Percentiles rank a stretch among this genome's conserved stretches.
These are phyloP conservation scores for Paralichthys olivaceus DNA, from an alignment of 2,113 vertebrate genomes.

Conservation along the genomic window DNA sequence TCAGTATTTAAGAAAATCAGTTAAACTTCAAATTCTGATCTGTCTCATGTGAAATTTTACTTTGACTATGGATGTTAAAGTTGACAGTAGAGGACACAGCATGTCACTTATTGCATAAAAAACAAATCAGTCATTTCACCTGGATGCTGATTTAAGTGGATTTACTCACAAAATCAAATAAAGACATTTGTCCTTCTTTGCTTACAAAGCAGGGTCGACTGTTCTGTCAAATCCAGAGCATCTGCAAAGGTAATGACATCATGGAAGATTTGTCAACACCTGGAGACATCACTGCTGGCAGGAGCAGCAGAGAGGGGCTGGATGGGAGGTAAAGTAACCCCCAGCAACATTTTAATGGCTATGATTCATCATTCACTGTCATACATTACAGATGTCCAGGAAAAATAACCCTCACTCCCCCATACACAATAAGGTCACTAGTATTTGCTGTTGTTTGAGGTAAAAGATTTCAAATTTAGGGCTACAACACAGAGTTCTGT, in stretches of 20 bases:
- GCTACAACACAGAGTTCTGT: not conserved
- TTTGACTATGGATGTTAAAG: slow-evolving; percentile 26
- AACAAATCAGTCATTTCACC: slow-evolving; percentile 18
- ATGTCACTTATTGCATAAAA: slow-evolving; percentile 44
- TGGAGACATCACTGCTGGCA: slow-evolving; percentile 32
- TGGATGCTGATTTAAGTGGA: slow-evolving; percentile 32
- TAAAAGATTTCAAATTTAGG: not conserved
- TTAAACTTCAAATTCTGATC: slow-evolving; percentile 4
- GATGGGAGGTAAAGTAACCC: not conserved
- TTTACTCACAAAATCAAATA: slow-evolving; percentile 30
- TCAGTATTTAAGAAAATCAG: slow-evolving; percentile 13
- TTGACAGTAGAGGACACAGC: not conserved
- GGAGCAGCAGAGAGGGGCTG: not conserved
- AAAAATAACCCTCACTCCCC: not conserved
- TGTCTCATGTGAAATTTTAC: not conserved
- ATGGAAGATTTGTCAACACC: slow-evolving; percentile 59
- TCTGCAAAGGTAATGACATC: slow-evolving; percentile 50
- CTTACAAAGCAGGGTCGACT: slow-evolving; percentile 10
- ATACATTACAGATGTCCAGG: slow-evolving; percentile 31
- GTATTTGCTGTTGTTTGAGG: not conserved
- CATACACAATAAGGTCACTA: not conserved
- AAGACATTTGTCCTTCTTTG: slow-evolving; percentile 1
- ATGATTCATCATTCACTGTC: slow-evolving; percentile 23
- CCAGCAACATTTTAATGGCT: slow-evolving; percentile 1
- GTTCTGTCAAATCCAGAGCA: slow-evolving; percentile 19